Evolutionary conservation across 2,113 vertebrate species (phyloP).

Genomic region (Ginglymostoma cirratum): DNA sequence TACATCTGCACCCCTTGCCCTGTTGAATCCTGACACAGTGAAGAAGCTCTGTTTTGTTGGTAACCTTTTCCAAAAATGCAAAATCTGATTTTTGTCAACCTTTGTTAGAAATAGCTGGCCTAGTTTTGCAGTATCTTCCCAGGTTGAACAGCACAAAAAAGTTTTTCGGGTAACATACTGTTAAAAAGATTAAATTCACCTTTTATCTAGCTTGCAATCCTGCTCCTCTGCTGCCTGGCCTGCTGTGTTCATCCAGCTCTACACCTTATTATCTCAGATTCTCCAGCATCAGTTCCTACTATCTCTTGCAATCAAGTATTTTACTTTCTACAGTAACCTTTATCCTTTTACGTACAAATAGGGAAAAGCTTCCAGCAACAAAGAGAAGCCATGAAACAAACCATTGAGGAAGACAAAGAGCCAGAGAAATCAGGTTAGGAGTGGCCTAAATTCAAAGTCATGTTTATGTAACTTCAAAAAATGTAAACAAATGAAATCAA

Average conservation of each 20-base stretch:
- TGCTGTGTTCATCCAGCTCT: too few species aligned
- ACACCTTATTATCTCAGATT: too few species aligned
- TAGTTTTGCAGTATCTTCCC: neutral
- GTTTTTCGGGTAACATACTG: neutral
- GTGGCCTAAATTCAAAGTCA: neutral
- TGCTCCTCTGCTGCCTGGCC: too few species aligned
- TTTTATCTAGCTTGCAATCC: neutral
- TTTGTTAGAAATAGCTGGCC: neutral
- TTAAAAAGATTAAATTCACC: neutral
- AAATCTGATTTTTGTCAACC: neutral
- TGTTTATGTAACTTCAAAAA: neutral
- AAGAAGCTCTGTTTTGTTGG: neutral
- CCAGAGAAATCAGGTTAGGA: slow-evolving; percentile 79
- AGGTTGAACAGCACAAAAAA: neutral
- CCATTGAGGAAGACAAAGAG: slow-evolving; percentile 80
- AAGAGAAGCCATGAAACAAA: slow-evolving; percentile 90
- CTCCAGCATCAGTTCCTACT: too few species aligned
- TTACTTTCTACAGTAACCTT: neutral
- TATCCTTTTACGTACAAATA: slow-evolving; percentile 45
- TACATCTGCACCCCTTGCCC: neutral
- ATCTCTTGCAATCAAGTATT: neutral
- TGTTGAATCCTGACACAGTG: neutral
- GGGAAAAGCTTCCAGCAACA: slow-evolving; percentile 95
- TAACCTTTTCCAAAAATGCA: neutral
- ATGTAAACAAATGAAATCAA: neutral